These are phyloP conservation scores for Drosophila meridiana DNA, from an alignment of 2,888 invertebrate genomes.

Conservation along the genomic window DNA sequence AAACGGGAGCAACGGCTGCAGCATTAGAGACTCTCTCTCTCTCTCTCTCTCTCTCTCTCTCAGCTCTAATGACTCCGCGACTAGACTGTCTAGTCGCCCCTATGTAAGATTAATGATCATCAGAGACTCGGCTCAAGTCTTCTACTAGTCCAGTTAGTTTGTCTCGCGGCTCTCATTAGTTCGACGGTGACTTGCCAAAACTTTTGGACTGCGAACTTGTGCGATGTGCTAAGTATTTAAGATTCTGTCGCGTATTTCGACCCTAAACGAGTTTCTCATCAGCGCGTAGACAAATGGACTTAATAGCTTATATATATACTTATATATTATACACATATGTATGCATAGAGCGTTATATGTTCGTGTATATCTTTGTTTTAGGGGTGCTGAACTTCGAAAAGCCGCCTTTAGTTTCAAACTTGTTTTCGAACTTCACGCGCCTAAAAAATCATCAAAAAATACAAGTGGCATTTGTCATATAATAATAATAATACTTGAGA, in stretches of 20 bases:
- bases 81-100: background rate
- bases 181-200: conserved; percentile 40
- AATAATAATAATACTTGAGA: background rate
- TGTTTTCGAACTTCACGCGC: conserved; percentile 33
- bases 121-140: background rate
- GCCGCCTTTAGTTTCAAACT: conserved; percentile 21
- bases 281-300: conserved; percentile 45
- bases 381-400: conserved; percentile 45
- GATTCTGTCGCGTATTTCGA: conserved; percentile 34
- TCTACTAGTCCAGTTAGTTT: background rate
- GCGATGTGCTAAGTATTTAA: conserved; percentile 24
- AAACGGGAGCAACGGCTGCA: background rate
- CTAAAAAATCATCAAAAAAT: conserved; percentile 6
- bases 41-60: no score
- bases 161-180: background rate
- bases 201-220: conserved; percentile 21
- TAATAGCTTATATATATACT: conserved; percentile 27
- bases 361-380: conserved; percentile 10
- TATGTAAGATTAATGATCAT: background rate
- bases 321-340: background rate
- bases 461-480: conserved; percentile 15
- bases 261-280: conserved; percentile 55
- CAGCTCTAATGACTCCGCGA: no score
- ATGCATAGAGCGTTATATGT: background rate
- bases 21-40: background rate